phyloP scores from a whole-genome alignment of 2,888 invertebrate genomes.

The Emmelina monodactyla region DNA sequence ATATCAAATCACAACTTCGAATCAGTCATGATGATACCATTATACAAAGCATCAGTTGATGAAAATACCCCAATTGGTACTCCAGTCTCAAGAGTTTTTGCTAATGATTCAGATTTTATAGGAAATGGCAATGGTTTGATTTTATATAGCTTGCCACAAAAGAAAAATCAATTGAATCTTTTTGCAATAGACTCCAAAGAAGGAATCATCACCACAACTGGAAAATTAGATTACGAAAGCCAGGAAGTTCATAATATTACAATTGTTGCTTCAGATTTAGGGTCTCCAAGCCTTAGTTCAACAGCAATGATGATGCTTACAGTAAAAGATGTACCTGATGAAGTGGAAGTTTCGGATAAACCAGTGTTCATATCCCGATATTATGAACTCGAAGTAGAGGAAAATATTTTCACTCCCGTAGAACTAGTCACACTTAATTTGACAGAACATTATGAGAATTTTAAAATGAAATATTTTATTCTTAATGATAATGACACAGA shows the following conservation, averaged over 20 bases:
- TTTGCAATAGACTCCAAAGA: slow-evolving; percentile 88
- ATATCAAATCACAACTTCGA: slow-evolving; percentile 60
- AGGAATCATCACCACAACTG: slow-evolving; percentile 79
- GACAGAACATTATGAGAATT: slow-evolving; percentile 70
- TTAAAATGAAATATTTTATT: slow-evolving; percentile 72
- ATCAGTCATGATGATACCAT: slow-evolving; percentile 67
- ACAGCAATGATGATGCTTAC: slow-evolving; percentile 76
- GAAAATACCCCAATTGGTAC: slow-evolving; percentile 81
- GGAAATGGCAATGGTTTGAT: slow-evolving; percentile 89
- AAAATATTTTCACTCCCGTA: slow-evolving; percentile 79
- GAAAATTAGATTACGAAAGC: slow-evolving; percentile 75
- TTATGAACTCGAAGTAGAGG: slow-evolving; percentile 83
- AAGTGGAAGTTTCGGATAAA: slow-evolving; percentile 48
- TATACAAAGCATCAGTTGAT: slow-evolving; percentile 78
- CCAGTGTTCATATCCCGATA: slow-evolving; percentile 72
- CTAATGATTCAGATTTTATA: slow-evolving; percentile 85
- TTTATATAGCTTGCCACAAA: slow-evolving; percentile 76
- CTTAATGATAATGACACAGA: slow-evolving; percentile 67
- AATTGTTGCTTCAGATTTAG: slow-evolving; percentile 84
- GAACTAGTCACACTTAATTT: slow-evolving; percentile 80
- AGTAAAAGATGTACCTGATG: slow-evolving; percentile 72
- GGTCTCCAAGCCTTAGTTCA: slow-evolving; percentile 82
- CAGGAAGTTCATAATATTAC: slow-evolving; percentile 76
- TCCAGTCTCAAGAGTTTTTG: slow-evolving; percentile 76
- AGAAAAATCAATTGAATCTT: slow-evolving; percentile 67